Conservation (phyloP, 2,888 invertebrate genomes). For the Deilephila elpenor region DNA sequence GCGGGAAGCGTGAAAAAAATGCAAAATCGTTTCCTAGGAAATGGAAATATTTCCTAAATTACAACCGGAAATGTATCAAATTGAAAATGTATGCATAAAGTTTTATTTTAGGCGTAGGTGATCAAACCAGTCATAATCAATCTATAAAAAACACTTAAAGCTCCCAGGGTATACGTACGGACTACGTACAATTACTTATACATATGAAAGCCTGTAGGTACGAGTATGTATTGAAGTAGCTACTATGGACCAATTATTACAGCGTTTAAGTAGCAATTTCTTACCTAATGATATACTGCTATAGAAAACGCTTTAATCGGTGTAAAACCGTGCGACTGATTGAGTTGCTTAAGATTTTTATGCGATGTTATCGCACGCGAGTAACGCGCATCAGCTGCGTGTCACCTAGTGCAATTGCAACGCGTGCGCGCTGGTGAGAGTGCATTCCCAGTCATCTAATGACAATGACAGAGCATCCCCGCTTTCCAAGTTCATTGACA, state of each 20-base stretch:
- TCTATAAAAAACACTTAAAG: neutral
- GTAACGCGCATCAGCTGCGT: constrained; percentile 69
- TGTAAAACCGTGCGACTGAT: neutral
- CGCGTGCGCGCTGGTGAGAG: constrained; percentile 75
- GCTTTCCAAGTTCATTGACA: constrained; percentile 85
- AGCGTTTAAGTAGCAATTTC: neutral
- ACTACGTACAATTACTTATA: no score
- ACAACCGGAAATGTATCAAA: constrained; percentile 18
- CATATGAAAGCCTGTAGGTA: neutral
- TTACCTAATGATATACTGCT: neutral
- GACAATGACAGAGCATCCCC: constrained; percentile 81
- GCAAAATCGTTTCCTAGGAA: constrained; percentile 21
- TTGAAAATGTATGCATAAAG: constrained; percentile 5
- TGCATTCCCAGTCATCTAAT: constrained; percentile 79
- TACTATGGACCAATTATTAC: neutral
- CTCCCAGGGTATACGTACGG: no score
- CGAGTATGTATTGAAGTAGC: neutral
- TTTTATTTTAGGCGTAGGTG: neutral
- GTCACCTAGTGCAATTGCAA: constrained; percentile 54
- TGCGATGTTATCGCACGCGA: constrained; percentile 40
- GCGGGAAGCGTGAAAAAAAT: constrained; percentile 38
- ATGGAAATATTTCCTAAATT: constrained; percentile 19
- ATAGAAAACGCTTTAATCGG: neutral
- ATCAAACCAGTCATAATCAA: neutral
- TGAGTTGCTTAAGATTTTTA: constrained; percentile 3